A percentile compares a stretch with the other conserved stretches of the same genome.
Conservation (phyloP, 2,113 vertebrate genomes). For the Malurus alboscapulatus region DNA sequence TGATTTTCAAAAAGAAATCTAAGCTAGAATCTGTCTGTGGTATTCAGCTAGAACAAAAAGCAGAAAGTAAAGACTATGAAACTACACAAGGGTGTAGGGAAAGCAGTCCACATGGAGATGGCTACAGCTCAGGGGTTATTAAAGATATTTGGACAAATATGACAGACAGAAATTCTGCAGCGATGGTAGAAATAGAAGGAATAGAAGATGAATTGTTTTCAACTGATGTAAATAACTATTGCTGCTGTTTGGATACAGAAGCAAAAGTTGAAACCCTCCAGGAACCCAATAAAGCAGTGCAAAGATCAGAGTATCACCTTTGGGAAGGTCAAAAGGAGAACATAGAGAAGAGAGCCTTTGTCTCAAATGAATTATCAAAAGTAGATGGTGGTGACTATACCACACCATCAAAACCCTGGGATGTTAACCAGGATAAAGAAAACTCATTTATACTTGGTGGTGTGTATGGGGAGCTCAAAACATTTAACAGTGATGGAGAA, state of each 20-base stretch:
- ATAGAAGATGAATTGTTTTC: slow-evolving; percentile 82
- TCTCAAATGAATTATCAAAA: slow-evolving; percentile 83
- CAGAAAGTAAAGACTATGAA: slow-evolving; percentile 84
- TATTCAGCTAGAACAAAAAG: slow-evolving; percentile 90
- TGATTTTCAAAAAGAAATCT: slow-evolving; percentile 90
- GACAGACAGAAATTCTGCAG: slow-evolving; percentile 77
- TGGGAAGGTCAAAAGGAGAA: slow-evolving; percentile 91
- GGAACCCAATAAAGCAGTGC: slow-evolving; percentile 88
- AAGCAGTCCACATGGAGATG: slow-evolving; percentile 81
- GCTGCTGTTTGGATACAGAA: slow-evolving; percentile 86
- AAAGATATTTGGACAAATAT: slow-evolving; percentile 97
- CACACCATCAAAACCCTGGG: slow-evolving; percentile 94
- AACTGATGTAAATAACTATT: slow-evolving; percentile 82
- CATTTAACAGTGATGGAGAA: slow-evolving; percentile 87
- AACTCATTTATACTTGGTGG: slow-evolving; percentile 94
- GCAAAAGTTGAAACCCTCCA: slow-evolving; percentile 76
- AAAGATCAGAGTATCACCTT: slow-evolving; percentile 93
- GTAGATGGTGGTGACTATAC: slow-evolving; percentile 92
- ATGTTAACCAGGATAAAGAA: slow-evolving; percentile 85
- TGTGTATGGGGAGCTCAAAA: slow-evolving; percentile 95
- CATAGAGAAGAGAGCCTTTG: slow-evolving; percentile 81
- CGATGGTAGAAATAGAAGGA: slow-evolving; percentile 77
- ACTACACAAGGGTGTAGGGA: slow-evolving; percentile 80
- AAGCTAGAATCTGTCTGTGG: slow-evolving; percentile 98
- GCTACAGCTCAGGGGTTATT: slow-evolving; percentile 96